Evolutionary conservation across 2,888 invertebrate genomes (phyloP).

Genomic region (Meteorus colon): DNA sequence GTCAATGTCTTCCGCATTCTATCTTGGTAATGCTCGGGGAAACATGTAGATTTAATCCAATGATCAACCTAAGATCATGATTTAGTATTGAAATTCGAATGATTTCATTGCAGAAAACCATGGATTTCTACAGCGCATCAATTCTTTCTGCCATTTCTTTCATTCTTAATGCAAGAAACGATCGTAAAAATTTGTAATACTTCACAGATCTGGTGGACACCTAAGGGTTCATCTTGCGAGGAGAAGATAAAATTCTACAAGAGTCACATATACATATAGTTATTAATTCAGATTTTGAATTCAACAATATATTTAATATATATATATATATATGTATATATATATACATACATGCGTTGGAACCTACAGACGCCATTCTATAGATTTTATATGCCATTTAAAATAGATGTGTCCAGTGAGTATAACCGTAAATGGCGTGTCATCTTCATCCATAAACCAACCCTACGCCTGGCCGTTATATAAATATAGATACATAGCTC

Average conservation of each 20-base stretch:
- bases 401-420: slow-evolving; percentile 7
- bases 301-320: background rate
- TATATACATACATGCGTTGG: background rate
- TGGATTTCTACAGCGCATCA: slow-evolving; percentile 1
- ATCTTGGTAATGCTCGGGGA: background rate
- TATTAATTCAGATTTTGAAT: background rate
- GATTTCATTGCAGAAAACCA: slow-evolving; percentile 7
- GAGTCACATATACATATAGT: background rate
- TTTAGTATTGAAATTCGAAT: background rate
- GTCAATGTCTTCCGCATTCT: background rate
- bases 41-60: background rate
- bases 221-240: background rate
- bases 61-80: too few species aligned
- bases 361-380: slow-evolving; percentile 7
- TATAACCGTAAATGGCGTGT: slow-evolving; percentile 7
- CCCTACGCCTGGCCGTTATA: background rate
- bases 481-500: background rate
- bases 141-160: background rate
- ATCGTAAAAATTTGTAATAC: background rate
- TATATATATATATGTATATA: too few species aligned
- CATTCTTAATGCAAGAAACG: background rate
- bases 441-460: slow-evolving; percentile 7
- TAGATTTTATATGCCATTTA: background rate
- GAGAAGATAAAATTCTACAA: background rate
- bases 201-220: background rate